Percentiles rank a stretch among this genome's conserved stretches.
Evolutionary conservation across 2,888 invertebrate genomes (phyloP).

Genomic region (Callinectes sapidus): DNA sequence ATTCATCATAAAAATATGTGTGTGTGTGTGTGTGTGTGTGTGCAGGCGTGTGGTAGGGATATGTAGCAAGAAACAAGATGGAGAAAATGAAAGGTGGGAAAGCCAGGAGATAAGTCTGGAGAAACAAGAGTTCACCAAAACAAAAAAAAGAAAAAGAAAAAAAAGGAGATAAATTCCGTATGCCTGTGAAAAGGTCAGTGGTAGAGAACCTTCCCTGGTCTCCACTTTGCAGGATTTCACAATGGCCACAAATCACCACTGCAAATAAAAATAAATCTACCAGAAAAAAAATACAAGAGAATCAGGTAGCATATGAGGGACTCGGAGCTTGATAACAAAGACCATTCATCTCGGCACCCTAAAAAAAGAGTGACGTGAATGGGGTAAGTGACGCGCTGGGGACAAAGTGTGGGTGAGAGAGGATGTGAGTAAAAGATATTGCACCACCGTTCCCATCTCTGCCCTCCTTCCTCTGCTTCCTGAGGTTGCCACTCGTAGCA

Average conservation of each 20-base stretch:
- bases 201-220: not conserved
- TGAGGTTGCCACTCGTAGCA: not conserved
- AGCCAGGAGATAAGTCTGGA: not conserved
- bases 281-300: not conserved
- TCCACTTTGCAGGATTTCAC: not conserved
- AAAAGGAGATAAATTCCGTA: not conserved
- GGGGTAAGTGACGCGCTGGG: not conserved
- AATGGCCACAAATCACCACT: not conserved
- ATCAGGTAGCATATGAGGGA: not conserved
- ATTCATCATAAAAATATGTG: not conserved
- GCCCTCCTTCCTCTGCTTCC: not conserved
- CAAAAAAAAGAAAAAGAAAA: not conserved
- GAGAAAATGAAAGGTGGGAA: not conserved
- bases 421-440: slow-evolving; percentile 26
- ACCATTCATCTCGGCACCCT: not conserved
- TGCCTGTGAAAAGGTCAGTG: not conserved
- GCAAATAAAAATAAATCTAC: not conserved
- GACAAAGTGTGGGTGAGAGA: not conserved
- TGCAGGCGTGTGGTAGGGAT: not conserved
- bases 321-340: not conserved
- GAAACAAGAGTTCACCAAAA: not conserved
- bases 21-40: no score
- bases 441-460: not conserved
- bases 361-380: not conserved
- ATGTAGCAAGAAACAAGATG: not conserved